These are phyloP conservation scores for Actenoides lindsayi DNA, from an alignment of 2,113 vertebrate genomes.

Conservation along the genomic window DNA sequence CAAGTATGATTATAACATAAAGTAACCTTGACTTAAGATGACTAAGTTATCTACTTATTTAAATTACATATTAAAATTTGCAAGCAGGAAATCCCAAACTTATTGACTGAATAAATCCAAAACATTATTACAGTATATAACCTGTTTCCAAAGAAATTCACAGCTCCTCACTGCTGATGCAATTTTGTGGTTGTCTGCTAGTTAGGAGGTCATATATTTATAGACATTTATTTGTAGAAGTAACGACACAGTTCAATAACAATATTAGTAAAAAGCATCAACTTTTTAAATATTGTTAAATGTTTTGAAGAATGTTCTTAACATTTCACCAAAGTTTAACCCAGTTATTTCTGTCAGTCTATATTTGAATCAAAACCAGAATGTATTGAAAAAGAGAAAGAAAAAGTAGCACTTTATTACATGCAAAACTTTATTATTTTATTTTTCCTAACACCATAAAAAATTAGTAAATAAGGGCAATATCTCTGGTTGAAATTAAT, in stretches of 20 bases:
- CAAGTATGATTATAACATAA: neutral
- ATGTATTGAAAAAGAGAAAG: neutral
- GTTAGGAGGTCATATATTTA: neutral
- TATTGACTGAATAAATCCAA: neutral
- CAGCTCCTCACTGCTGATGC: neutral
- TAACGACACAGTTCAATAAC: neutral
- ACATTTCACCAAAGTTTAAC: neutral
- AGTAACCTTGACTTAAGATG: no score
- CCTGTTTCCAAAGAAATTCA: neutral
- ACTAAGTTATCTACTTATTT: neutral
- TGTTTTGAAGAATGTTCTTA: neutral
- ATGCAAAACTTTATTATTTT: neutral
- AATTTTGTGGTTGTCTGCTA: neutral
- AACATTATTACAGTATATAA: neutral
- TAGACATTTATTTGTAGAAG: neutral
- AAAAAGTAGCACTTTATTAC: neutral
- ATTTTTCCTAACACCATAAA: neutral
- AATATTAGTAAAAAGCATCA: neutral
- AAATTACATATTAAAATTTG: neutral
- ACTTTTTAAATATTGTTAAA: neutral
- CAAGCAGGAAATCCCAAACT: neutral
- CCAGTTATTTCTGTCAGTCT: neutral
- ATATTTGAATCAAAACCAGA: neutral
- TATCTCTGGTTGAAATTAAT: neutral
- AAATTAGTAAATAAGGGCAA: rapidly evolving